Percentiles rank a stretch among this genome's conserved stretches.
phyloP scores from a whole-genome alignment of 2,113 vertebrate genomes.

The Phaethon lepturus region DNA sequence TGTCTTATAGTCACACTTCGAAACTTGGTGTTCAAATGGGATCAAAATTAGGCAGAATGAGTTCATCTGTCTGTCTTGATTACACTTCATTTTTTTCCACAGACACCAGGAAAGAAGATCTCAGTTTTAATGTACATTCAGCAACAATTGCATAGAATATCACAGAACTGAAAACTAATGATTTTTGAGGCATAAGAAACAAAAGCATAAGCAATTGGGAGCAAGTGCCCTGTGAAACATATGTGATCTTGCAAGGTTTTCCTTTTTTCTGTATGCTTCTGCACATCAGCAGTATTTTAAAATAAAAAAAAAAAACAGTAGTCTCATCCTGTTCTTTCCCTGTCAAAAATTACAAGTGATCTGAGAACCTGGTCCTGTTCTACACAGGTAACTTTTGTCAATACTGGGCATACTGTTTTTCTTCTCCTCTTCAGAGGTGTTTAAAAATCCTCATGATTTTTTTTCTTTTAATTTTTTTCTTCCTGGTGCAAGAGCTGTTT shows the following conservation, averaged over 20 bases:
- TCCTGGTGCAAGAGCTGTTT: fast-evolving
- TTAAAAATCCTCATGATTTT: not conserved
- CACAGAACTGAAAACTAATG: not conserved
- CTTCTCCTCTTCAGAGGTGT: not conserved
- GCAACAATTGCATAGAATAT: not conserved
- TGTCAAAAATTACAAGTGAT: not conserved
- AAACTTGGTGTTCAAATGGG: not conserved
- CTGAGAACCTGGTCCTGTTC: not conserved
- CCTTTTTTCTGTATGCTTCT: not conserved
- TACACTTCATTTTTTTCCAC: not conserved
- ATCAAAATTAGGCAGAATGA: not conserved
- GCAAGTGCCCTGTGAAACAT: not conserved
- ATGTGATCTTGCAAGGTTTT: not conserved
- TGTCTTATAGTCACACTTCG: not conserved
- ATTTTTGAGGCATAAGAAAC: not conserved
- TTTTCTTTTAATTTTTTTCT: not conserved
- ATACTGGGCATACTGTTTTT: not conserved
- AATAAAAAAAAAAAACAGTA: not conserved
- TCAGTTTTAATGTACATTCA: not conserved
- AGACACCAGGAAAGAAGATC: not conserved
- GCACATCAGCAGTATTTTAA: not conserved
- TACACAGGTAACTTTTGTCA: not conserved
- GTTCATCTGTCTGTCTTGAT: not conserved
- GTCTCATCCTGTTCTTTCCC: not conserved
- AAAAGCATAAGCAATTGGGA: not conserved